A percentile compares a stretch with the other conserved stretches of the same genome.
These are phyloP conservation scores for western clawed frog (Xenopus tropicalis) DNA, from an alignment of 2,113 vertebrate species.

Conservation along the genomic window UCB_Xtro_10.0 CM004452.2:17262501-17263000, in stretches of 20 bases:
- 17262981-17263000: neutral
- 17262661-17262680: constrained; percentile 89
- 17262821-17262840: too few relatives aligned
- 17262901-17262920: neutral
- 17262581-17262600: constrained; percentile 73
- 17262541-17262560: too few relatives aligned
- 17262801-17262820: too few relatives aligned
- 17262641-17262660: constrained; percentile 92
- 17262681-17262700: constrained; percentile 86
- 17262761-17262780: too few relatives aligned
- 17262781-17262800: too few relatives aligned
- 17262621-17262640: constrained; percentile 95
- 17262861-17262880: too few relatives aligned
- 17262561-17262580: neutral
- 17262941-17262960: constrained; percentile 2
- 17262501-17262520: too few relatives aligned
- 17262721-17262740: neutral
- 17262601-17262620: constrained; percentile 89
- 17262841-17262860: too few relatives aligned
- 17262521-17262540: too few relatives aligned
- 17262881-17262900: neutral
- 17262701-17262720: constrained; percentile 67
- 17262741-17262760: neutral
- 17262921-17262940: neutral
- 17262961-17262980: constrained; percentile 1